Evolutionary conservation across 2,888 invertebrate genomes (phyloP), one percentile per base, ranked within the genome.

Genomic region (Myathropa florea): DNA sequence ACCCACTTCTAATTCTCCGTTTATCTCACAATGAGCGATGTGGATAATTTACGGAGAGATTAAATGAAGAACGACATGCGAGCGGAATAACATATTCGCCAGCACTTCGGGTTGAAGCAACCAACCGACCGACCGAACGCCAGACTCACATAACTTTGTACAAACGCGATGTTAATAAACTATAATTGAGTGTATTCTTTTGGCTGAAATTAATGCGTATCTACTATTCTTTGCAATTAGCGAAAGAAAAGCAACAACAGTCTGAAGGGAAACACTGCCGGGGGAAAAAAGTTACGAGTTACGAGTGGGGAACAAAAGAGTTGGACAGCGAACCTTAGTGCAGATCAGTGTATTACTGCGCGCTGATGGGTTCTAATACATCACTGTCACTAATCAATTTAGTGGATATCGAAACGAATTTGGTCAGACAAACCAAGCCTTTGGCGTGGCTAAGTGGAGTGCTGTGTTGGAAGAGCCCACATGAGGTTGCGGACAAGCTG

Each of bases 61-160:
- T 63, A 63, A 63, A 63, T 21, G 33, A 63, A 63, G 61, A 57
- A 23, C 24, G 24, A 53, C 77, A 77, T 53, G 77, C 70, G 61
- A 77, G 61, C 60, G 14, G 77, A 77, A 77, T 77, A 61, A 68
- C 46, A 61, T 70, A 77, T 70, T 46, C 46, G 53, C 24, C n/a
- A 12, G 12, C 18, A 39, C 2, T 2, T 12, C 26, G 9, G n/a
- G n/a, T n/a, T n/a, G n/a, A n/a, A n/a, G n/a, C n/a, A 12, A 36
- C 9, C 24, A 10, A 36, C 30, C 30, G 30, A 36, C n/a, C 36
- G 18, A 39, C 24, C 12, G n/a, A 61, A 60, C 12, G 21, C 12
- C 28, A 57, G 36, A n/a, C 33, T 4, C 46, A 46, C 39, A 46
- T n/a, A 46, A 0, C 39, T 46, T 4, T n/a, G 39, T n/a, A 46